Percentiles rank a stretch among this genome's conserved stretches.
These are phyloP conservation scores for Microplitis mediator DNA, from an alignment of 1,140 invertebrate genomes.

Conservation along the genomic window DNA sequence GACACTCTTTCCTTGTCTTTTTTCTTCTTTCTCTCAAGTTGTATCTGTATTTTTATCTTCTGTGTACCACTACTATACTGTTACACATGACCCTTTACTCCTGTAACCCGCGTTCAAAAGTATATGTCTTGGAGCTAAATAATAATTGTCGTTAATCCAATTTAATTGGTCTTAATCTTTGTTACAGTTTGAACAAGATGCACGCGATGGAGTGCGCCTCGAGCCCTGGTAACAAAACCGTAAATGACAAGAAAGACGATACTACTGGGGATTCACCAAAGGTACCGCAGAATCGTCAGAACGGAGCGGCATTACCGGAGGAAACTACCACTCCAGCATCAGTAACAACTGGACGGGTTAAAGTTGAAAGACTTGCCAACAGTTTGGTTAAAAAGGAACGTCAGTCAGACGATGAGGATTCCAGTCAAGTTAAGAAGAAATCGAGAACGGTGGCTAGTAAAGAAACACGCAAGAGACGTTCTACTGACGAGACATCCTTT, in stretches of 20 bases:
- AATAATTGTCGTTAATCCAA: background rate
- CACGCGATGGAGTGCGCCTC: conserved; percentile 54
- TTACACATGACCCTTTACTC: no score
- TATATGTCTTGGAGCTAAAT: background rate
- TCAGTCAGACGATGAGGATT: conserved; percentile 27
- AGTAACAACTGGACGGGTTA: conserved; percentile 14
- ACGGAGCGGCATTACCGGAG: conserved; percentile 55
- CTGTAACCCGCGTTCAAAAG: no score
- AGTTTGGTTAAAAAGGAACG: conserved; percentile 46
- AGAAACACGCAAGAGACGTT: conserved; percentile 45
- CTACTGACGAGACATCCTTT: conserved; percentile 36
- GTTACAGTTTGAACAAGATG: conserved; percentile 57
- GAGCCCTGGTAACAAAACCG: conserved; percentile 32
- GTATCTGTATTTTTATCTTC: background rate
- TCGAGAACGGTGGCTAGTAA: conserved; percentile 22
- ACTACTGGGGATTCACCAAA: conserved; percentile 48
- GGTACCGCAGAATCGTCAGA: conserved; percentile 56
- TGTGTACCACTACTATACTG: background rate
- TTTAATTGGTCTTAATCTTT: conserved; percentile 14
- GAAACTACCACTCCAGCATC: conserved; percentile 47
- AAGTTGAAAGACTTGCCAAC: conserved; percentile 14
- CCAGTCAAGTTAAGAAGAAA: conserved; percentile 26
- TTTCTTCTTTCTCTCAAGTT: background rate
- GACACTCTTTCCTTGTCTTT: background rate
- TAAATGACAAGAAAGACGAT: conserved; percentile 48